Conservation (phyloP, 2,888 invertebrate genomes). For the Altica lythri region DNA sequence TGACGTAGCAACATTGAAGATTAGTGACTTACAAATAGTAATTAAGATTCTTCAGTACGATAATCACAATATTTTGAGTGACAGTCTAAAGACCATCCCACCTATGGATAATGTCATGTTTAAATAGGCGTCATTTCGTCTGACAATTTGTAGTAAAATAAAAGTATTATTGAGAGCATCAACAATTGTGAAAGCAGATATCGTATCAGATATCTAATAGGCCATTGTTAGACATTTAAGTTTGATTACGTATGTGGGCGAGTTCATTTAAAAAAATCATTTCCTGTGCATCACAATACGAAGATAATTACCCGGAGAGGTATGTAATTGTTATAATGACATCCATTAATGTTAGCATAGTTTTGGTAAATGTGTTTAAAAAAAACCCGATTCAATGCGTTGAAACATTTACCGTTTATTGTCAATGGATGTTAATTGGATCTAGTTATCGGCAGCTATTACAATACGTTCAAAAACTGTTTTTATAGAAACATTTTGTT, state of each 20-base stretch:
- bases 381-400: too few species aligned
- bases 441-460: too few species aligned
- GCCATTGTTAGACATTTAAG: slow-evolving; percentile 58
- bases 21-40: slow-evolving; percentile 15
- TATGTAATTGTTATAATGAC: slow-evolving; percentile 57
- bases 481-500: too few species aligned
- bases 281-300: slow-evolving; percentile 57
- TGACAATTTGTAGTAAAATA: slow-evolving; percentile 46
- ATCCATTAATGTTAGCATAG: slow-evolving; percentile 51
- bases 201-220: slow-evolving; percentile 55
- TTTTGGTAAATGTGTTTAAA: slow-evolving; percentile 30
- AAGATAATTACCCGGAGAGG: slow-evolving; percentile 57
- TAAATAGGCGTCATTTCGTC: slow-evolving; percentile 33
- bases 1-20: not conserved
- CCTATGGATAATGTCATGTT: slow-evolving; percentile 27
- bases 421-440: too few species aligned
- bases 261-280: slow-evolving; percentile 58
- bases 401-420: too few species aligned
- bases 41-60: slow-evolving; percentile 27
- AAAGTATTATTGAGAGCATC: slow-evolving; percentile 51
- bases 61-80: slow-evolving; percentile 29
- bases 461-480: too few species aligned
- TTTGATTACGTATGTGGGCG: slow-evolving; percentile 59
- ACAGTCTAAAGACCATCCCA: slow-evolving; percentile 35
- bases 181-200: slow-evolving; percentile 53